Conservation (phyloP, 2,113 vertebrate species). For the Sinocyclocheilus anophthalmus region DNA sequence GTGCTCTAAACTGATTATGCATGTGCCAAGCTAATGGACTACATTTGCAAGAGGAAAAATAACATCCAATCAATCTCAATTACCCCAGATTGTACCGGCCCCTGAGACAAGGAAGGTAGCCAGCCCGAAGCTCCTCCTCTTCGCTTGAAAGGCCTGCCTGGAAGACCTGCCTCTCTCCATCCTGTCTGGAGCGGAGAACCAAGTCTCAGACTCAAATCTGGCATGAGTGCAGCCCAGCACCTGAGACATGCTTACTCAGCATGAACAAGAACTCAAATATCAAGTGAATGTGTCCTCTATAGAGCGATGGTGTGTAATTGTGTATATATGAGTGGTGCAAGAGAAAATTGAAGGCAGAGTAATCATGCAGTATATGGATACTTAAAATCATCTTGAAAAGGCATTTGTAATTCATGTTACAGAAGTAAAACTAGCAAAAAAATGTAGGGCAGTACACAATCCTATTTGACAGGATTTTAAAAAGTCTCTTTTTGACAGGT, state of each 20-base stretch:
- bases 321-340: background rate
- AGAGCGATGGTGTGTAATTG: background rate
- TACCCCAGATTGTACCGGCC: constrained; percentile 92
- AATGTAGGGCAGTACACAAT: background rate
- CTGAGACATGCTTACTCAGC: constrained; percentile 48
- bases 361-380: background rate
- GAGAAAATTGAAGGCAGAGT: background rate
- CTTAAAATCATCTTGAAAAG: background rate
- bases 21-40: constrained; percentile 99
- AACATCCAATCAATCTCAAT: constrained; percentile 99
- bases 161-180: constrained; percentile 71
- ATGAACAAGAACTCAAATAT: background rate
- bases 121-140: constrained; percentile 73
- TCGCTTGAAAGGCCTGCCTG: constrained; percentile 72
- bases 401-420: background rate
- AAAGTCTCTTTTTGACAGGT: background rate
- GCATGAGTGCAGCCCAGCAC: constrained; percentile 47
- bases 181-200: constrained; percentile 59
- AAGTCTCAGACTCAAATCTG: constrained; percentile 14
- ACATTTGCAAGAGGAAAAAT: constrained; percentile 99
- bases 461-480: background rate
- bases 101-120: constrained; percentile 86
- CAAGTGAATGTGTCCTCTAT: background rate
- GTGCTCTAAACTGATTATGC: constrained; percentile 99
- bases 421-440: background rate